A percentile compares a stretch with the other conserved stretches of the same genome.
phyloP scores from a whole-genome alignment of 2,888 invertebrate genomes.

The Himalopsyche kuldschensis region DNA sequence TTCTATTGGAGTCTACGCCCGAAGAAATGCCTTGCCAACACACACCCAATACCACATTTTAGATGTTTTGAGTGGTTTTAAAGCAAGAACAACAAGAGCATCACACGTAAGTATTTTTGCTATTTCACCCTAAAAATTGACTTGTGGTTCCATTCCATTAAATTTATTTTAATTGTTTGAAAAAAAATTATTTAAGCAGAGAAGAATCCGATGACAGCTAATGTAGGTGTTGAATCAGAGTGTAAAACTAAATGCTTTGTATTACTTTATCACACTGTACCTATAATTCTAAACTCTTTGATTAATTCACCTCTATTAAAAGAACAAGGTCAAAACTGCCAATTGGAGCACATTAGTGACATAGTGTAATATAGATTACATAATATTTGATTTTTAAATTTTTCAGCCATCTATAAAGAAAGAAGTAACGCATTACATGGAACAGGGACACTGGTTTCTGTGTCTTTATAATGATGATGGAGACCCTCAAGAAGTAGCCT shows the following conservation, averaged over 20 bases:
- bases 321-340: no score
- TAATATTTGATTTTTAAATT: not conserved
- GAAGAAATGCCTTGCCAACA: conserved; percentile 91
- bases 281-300: no score
- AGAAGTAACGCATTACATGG: conserved; percentile 93
- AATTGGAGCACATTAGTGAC: no score
- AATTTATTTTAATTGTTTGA: no score
- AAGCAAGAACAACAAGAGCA: conserved; percentile 79
- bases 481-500: conserved; percentile 83
- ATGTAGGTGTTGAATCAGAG: no score
- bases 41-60: conserved; percentile 96
- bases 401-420: conserved; percentile 81
- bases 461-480: conserved; percentile 95
- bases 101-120: conserved; percentile 74
- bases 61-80: conserved; percentile 89
- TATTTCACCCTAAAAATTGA: not conserved
- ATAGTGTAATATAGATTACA: no score
- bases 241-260: no score
- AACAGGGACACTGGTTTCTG: conserved; percentile 95
- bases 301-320: no score
- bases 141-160: no score
- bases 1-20: conserved; percentile 92
- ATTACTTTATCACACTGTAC: no score
- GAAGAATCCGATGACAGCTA: no score
- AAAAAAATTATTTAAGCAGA: no score